phyloP scores from a whole-genome alignment of 2,113 vertebrate genomes.

The Sturnira hondurensis region DNA sequence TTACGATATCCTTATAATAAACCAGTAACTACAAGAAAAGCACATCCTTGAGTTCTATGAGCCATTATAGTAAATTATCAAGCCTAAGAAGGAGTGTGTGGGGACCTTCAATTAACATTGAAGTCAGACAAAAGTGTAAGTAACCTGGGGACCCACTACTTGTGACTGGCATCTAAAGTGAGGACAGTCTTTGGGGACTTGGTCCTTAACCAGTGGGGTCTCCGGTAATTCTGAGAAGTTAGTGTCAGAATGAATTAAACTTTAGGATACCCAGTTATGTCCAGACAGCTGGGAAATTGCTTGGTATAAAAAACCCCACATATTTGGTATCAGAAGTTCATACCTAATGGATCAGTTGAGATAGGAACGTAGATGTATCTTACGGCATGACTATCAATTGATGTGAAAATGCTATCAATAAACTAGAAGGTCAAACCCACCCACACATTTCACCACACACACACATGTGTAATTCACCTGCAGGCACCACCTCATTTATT shows the following conservation, averaged over 20 bases:
- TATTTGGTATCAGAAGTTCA: not conserved
- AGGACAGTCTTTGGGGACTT: not conserved
- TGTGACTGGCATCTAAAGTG: not conserved
- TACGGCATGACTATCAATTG: not conserved
- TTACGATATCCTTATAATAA: not conserved
- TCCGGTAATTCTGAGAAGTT: not conserved
- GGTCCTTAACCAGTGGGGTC: not conserved
- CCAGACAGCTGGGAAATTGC: not conserved
- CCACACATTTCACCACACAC: not conserved
- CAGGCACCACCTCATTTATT: not conserved
- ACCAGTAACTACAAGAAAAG: not conserved
- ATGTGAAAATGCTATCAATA: not conserved
- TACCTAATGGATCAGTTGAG: not conserved
- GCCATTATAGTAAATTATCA: not conserved
- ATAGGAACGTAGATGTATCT: not conserved
- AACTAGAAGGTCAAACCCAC: not conserved
- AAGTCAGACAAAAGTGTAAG: not conserved
- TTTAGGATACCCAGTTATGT: not conserved
- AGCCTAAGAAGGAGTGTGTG: not conserved
- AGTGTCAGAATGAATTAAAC: not conserved
- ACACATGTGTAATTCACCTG: not conserved
- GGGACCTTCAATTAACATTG: not conserved
- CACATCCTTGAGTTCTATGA: not conserved
- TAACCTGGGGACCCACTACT: not conserved
- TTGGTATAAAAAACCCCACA: not conserved